phyloP scores from a whole-genome alignment of 2,797 vertebrate genomes.

The Acipenser transmontanus region DNA sequence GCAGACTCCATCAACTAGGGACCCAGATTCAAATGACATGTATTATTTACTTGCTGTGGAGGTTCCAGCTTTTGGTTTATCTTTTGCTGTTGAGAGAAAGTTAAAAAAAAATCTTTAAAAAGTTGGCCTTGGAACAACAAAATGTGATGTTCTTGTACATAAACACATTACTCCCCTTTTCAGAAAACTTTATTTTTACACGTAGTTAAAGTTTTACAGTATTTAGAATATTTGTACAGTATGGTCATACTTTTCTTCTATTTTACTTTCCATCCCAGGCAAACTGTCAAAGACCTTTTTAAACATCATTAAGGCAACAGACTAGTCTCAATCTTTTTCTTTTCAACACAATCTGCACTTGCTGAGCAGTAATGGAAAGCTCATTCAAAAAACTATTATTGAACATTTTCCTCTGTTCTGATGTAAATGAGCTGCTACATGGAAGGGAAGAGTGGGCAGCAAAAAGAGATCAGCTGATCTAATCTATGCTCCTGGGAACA shows the following conservation, averaged over 20 bases:
- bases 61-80: conserved; percentile 3
- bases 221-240: too few relatives aligned
- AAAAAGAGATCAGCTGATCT: conserved; percentile 5
- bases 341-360: background rate
- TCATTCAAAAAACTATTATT: background rate
- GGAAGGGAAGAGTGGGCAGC: background rate
- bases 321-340: conserved; percentile 11
- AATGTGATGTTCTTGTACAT: too few relatives aligned
- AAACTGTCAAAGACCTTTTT: too few relatives aligned
- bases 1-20: background rate
- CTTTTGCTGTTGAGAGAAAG: conserved; percentile 1
- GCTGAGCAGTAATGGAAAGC: background rate
- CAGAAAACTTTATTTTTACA: too few relatives aligned
- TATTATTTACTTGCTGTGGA: conserved; percentile 9
- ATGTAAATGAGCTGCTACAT: conserved; percentile 18
- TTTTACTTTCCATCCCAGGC: too few relatives aligned
- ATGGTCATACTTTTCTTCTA: too few relatives aligned
- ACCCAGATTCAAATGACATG: background rate
- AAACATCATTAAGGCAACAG: conserved; percentile 30
- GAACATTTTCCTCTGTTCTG: conserved; percentile 8
- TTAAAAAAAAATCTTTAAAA: background rate
- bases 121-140: too few relatives aligned
- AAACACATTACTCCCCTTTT: too few relatives aligned
- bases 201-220: too few relatives aligned
- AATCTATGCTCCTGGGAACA: background rate